Base-by-base conservation (phyloP, 2,888 invertebrate species). In the Parnassius smintheus region DNA sequence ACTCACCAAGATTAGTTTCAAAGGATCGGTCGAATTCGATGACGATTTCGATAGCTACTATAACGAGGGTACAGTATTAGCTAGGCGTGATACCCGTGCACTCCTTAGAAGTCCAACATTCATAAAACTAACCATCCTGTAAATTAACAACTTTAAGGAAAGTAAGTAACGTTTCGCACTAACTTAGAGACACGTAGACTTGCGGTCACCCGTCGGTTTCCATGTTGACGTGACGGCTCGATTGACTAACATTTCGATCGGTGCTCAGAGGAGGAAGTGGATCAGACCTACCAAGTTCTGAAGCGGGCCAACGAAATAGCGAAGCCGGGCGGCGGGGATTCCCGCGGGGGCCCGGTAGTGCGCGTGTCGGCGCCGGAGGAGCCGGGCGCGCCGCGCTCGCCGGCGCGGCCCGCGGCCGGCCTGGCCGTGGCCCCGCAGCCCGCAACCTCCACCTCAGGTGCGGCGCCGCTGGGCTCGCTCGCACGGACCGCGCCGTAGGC, bases 211-310 rank as follows among this genome's bases (percentile, higher is more conserved):
- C 12, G 46, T 46, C 46, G 46, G n/a, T n/a, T 46, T n/a, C 48
- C 52, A 25, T 42, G 42, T 53, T 54, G 22, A 54, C 57, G 62
- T 52, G 53, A 51, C 44, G 46, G 46, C 46, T 46, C 46, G 46
- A 11, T 59, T 48, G 48, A 80, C 78, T 90, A 87, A 86, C 81
- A 78, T 86, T 86, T 85, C 82, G 80, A 82, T 86, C 86, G 86
- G 80, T 90, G 85, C 90, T 88, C 85, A 89, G 88, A 91, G 92
- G 93, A 92, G 87, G 95, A 97, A 93, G 95, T 97, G 93, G 97
- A 98, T 94, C 95, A 96, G 92, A 97, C 96, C 90, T 98, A 98
- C 93, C 97, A 97, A 93, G 97, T 97, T 87, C 94, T 98, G 93
- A 97, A 97, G 94, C 96, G 97, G 89, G 97, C 97, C 82, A 97